Base-by-base conservation (phyloP, 2,888 invertebrate species). In the Caenorhabditis sp. region DNA sequence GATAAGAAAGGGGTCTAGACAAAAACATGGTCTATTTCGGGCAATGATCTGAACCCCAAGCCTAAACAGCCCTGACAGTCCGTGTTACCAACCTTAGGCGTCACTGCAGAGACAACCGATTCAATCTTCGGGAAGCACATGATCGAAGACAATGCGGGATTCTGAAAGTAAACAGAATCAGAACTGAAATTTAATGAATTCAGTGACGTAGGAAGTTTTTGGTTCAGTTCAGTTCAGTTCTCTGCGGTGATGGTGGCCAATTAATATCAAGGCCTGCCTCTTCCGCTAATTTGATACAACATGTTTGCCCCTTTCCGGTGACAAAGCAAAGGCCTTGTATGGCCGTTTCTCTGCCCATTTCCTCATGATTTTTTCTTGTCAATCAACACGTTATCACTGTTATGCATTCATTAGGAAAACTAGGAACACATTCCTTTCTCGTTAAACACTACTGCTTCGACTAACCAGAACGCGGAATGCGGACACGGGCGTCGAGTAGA, bases 381-480 rank as follows among this genome's bases (percentile, higher is more conserved):
- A 9, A 47, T 47, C 47, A 18, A 47, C 47, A 47, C 69, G 50
- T 69, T 60, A 69, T 61, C 70, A 50, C 35, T 28, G 28, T 44
- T 24, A 56, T 24, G 18, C 44, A 60, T 28, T 20, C 74, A 67
- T 74, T 74, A 67, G 53, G 62, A 64, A 71, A 71, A 71, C 62
- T 74, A 67, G 53, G 62, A 71, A 71, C 61, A 71, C 62, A 71
- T 55, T 26, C 55, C 26, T 55, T 28, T 55, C 28, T n/a, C 47
- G 47, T 4, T 18, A n/a, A 47, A 53, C 22, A 32, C 26, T 24
- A 22, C 13, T 15, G 13, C 22, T 56, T 1, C 5, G 4, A 77
- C 77, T 68, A 69, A 77, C 77, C 69, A 69, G 69, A 77, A 69
- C 69, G 69, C 62, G 69, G 77, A 69, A 77, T 77, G 77, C 68